Conservation (phyloP, 2,888 invertebrate species). For the Heliconius aoede region DNA sequence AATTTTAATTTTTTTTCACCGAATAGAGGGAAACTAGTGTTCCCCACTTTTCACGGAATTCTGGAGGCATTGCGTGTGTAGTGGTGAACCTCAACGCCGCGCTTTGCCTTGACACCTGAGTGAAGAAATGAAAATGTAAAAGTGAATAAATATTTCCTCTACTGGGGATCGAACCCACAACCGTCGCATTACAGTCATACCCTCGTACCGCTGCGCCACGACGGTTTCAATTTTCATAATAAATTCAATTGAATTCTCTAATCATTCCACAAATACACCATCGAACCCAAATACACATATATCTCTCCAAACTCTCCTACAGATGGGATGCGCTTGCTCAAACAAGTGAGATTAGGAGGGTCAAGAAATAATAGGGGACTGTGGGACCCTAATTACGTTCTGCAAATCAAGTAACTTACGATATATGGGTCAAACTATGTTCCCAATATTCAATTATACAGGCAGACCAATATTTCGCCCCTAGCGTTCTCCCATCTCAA, state of each 20-base stretch:
- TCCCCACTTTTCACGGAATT: too few species aligned
- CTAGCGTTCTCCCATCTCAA: constrained; percentile 67
- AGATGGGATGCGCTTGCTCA: constrained; percentile 24
- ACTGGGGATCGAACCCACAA: too few species aligned
- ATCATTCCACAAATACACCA: constrained; percentile 9
- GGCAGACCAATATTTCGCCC: constrained; percentile 69
- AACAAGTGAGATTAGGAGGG: constrained; percentile 43
- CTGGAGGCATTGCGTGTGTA: too few species aligned
- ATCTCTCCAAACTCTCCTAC: constrained; percentile 14
- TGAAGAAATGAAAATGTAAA: too few species aligned
- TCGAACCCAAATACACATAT: constrained; percentile 9
- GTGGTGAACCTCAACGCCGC: too few species aligned
- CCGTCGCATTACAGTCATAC: too few species aligned
- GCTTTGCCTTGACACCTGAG: too few species aligned
- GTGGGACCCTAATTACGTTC: constrained; percentile 49
- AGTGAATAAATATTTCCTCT: too few species aligned
- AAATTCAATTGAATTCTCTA: not conserved
- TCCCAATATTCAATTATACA: constrained; percentile 76
- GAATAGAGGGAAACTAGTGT: too few species aligned
- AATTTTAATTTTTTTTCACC: too few species aligned
- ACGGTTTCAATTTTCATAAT: too few species aligned
- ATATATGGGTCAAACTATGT: constrained; percentile 64
- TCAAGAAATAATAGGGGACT: constrained; percentile 39
- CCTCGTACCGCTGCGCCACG: too few species aligned
- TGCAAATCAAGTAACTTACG: constrained; percentile 57